Evolutionary conservation across 2,797 vertebrate genomes (phyloP).

Genomic region (Tapera naevia): DNA sequence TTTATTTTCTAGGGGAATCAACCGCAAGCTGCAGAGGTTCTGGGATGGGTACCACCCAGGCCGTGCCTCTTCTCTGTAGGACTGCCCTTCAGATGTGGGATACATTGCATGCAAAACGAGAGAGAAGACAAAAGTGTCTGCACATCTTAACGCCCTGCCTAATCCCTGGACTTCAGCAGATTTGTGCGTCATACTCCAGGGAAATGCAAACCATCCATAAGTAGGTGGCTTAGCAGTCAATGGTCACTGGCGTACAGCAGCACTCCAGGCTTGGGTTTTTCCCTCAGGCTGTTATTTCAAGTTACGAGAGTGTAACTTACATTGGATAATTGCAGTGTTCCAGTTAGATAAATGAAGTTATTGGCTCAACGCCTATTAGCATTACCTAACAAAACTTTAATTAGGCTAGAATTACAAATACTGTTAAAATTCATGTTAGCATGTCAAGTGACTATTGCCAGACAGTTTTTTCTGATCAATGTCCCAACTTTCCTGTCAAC

Average conservation of each 20-base stretch:
- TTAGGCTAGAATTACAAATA: neutral
- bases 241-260: neutral
- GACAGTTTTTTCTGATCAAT: neutral
- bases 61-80: neutral
- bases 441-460: neutral
- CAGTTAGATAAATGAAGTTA: neutral
- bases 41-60: neutral
- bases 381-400: constrained; percentile 27
- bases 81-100: neutral
- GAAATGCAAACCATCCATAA: neutral
- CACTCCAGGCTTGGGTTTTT: neutral
- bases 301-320: neutral
- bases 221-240: neutral
- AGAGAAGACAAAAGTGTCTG: neutral
- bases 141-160: neutral
- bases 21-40: neutral
- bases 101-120: neutral
- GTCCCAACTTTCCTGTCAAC: neutral
- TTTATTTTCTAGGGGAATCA: neutral
- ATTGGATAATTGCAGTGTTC: neutral
- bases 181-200: neutral
- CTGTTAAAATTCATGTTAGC: neutral
- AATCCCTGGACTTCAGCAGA: neutral
- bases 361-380: neutral
- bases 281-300: neutral